Evolutionary conservation across 1,140 invertebrate genomes (phyloP).

Genomic region (Drosophila asahinai): DNA sequence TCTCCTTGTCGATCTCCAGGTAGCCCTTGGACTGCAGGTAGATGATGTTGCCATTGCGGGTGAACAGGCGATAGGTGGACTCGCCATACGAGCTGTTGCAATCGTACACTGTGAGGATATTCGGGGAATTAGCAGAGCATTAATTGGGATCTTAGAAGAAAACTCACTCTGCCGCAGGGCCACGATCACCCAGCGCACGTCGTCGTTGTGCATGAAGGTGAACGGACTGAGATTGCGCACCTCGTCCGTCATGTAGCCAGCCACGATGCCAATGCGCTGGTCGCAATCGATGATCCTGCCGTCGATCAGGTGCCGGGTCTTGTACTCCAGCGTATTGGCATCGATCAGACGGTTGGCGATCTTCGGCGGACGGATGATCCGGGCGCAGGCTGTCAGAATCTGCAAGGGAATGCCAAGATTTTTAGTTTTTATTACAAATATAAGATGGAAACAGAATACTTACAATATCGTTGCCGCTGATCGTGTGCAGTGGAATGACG

Average conservation of each 20-base stretch:
- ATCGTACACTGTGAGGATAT: conserved; percentile 90
- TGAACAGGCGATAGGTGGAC: conserved; percentile 92
- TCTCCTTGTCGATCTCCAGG: conserved; percentile 90
- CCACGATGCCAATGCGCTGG: conserved; percentile 93
- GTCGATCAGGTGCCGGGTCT: conserved; percentile 93
- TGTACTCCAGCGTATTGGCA: conserved; percentile 92
- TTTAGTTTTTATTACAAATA: no score
- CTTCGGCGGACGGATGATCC: conserved; percentile 88
- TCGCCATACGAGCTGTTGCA: conserved; percentile 90
- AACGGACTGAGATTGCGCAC: conserved; percentile 93
- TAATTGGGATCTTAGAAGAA: neutral
- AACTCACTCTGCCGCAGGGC: conserved; percentile 93
- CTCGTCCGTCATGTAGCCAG: conserved; percentile 94
- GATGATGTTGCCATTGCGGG: conserved; percentile 92
- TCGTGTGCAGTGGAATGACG: conserved; percentile 84
- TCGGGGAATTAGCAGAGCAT: conserved; percentile 14
- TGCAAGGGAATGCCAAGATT: conserved; percentile 38
- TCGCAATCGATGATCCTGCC: conserved; percentile 94
- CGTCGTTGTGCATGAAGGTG: conserved; percentile 94
- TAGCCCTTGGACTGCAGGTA: conserved; percentile 92
- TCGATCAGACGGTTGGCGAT: conserved; percentile 90
- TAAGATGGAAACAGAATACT: conserved; percentile 50
- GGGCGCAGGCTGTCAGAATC: conserved; percentile 90
- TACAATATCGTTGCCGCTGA: conserved; percentile 87
- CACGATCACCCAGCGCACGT: conserved; percentile 93